Percentiles rank a stretch among this genome's conserved stretches.
phyloP scores from a whole-genome alignment of 2,113 vertebrate species.

The Zosterops japonicus region DNA sequence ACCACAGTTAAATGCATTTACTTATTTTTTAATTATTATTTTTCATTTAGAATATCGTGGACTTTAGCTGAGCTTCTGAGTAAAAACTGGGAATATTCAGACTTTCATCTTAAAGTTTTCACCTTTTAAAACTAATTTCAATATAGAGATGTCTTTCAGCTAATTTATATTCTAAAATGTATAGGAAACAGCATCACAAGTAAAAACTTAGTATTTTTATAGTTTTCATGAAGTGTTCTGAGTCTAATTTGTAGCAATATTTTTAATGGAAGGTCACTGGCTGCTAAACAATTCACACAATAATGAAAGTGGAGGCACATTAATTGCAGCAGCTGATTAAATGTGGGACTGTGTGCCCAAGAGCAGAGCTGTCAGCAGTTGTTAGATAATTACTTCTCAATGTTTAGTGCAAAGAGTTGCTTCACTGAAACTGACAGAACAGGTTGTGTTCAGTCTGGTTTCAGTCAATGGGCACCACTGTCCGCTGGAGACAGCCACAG shows the following conservation, averaged over 20 bases:
- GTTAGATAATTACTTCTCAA: constrained; percentile 58
- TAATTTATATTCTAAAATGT: background rate
- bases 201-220: background rate
- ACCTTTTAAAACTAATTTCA: background rate
- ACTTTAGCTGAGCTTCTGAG: background rate
- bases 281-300: background rate
- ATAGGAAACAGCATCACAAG: background rate
- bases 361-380: constrained; percentile 43
- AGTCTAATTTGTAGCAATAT: background rate
- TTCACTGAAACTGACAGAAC: background rate
- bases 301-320: background rate
- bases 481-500: background rate
- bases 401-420: background rate
- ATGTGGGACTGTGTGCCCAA: background rate
- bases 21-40: background rate
- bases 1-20: background rate
- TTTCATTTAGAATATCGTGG: background rate
- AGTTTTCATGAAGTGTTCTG: background rate
- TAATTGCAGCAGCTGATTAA: constrained; percentile 37
- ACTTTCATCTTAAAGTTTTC: background rate
- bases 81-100: background rate
- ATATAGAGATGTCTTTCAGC: background rate
- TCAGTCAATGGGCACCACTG: background rate
- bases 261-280: background rate
- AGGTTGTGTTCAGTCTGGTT: constrained; percentile 4